Evolutionary conservation across 2,113 vertebrate genomes (phyloP).

Genomic region (Rhinopithecus roxellana): DNA sequence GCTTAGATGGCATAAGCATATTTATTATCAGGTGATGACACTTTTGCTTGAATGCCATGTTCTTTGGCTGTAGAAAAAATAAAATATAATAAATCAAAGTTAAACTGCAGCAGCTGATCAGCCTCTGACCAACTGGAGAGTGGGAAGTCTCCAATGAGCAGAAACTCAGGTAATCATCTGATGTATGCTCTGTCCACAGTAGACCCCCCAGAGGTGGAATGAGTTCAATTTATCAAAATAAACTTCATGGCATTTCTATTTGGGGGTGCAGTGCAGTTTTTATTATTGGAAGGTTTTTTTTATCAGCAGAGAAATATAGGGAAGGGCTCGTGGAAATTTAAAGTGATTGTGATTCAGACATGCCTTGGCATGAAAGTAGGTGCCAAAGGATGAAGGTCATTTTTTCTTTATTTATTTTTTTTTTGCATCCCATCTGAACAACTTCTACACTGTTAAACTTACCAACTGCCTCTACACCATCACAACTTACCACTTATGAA

Average conservation of each 20-base stretch:
- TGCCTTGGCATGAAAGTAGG: background rate
- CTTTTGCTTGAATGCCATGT: background rate
- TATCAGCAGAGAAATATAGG: background rate
- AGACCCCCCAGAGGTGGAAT: background rate
- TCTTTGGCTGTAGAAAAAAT: constrained; percentile 36
- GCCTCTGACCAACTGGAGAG: constrained; percentile 2
- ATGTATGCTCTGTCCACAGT: background rate
- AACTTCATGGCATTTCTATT: background rate
- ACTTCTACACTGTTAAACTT: background rate
- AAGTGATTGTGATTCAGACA: background rate
- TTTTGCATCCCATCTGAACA: background rate
- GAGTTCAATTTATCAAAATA: background rate
- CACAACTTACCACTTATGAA: background rate
- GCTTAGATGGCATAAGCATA: background rate
- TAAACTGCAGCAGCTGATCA: background rate
- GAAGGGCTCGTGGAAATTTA: background rate
- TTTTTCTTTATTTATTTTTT: background rate
- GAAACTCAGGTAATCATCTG: background rate
- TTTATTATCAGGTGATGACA: background rate
- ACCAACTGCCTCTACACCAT: background rate
- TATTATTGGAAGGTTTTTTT: background rate
- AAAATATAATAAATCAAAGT: constrained; percentile 45
- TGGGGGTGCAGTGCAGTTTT: background rate
- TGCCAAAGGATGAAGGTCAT: background rate
- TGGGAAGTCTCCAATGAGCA: fast-evolving